These are phyloP conservation scores for Hemichromis elongatus DNA, from an alignment of 2,113 vertebrate genomes.

Conservation along the genomic window DNA sequence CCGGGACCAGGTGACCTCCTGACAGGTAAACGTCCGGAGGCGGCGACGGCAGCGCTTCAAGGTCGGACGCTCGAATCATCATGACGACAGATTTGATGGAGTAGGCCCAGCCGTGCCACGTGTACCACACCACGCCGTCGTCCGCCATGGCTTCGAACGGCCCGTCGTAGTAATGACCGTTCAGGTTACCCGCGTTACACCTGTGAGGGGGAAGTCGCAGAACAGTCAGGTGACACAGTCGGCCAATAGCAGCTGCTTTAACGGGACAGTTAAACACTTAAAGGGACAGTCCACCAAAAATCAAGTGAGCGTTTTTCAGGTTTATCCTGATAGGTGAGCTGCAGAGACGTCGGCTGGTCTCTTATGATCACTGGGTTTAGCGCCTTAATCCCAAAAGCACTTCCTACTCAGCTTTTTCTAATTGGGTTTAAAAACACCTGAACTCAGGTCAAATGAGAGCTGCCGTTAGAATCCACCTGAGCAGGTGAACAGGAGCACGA, in stretches of 20 bases:
- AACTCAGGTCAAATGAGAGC: background rate
- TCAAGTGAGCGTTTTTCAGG: background rate
- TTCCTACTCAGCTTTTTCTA: rapidly evolving
- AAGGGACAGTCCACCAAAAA: background rate
- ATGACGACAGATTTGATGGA: conserved; percentile 87
- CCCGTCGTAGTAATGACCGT: conserved; percentile 80
- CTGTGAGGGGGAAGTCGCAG: conserved; percentile 50
- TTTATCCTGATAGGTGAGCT: background rate
- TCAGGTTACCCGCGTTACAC: conserved; percentile 87
- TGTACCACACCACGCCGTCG: conserved; percentile 86
- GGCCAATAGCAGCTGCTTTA: background rate
- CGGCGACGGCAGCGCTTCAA: conserved; percentile 56
- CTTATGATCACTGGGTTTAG: background rate
- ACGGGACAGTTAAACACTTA: rapidly evolving
- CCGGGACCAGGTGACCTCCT: background rate
- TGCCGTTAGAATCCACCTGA: background rate
- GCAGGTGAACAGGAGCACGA: background rate
- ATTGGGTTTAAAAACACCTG: background rate
- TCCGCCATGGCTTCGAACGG: conserved; percentile 73
- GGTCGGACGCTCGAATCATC: conserved; percentile 82
- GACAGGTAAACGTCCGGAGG: background rate
- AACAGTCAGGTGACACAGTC: too few species aligned
- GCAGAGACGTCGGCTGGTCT: background rate
- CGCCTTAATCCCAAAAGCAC: rapidly evolving
- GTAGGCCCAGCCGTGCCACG: conserved; percentile 91